Evolutionary conservation across 2,888 invertebrate genomes (phyloP), one percentile per base, ranked within the genome.

Genomic region (Caenorhabditis afra): DNA sequence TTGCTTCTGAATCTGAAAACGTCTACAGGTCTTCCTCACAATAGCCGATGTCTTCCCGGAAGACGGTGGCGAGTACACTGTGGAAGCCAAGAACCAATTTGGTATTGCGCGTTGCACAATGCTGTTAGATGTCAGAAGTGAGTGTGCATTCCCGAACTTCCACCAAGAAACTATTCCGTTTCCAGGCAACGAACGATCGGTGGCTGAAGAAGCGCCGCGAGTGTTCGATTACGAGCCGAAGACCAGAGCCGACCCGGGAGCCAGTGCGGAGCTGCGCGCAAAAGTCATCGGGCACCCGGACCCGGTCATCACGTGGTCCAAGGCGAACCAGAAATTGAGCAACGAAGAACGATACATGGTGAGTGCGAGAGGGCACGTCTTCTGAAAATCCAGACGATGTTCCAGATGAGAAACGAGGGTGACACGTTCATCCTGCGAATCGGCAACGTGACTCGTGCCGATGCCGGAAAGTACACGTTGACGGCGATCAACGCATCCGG

Each of bases 1-100:
- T 12, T 16, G 5, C 14, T 59, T 14, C 8, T 1, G 18, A 37
- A 37, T n/a, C 5, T 37, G 16, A 3, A 53, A 18, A 37, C 20
- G 11, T 18, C 52, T 80, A 29, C 67, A 81, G 73, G 73, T 81
- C 23, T 53, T 71, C 53, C 77, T 90, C 61, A 79, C 71, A n/a
- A 87, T 90, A 52, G 85, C 84, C 29, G 90, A 90, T 77, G 88
- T 87, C 23, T 90, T 90, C 84, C 90, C 90, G 11, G 89, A 89
- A 76, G 90, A 90, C 80, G 85, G 87, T 35, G 90, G 88, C 94
- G 79, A 96, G 91, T 99, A 86, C 61, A 75, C 67, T n/a, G 83
- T 85, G 58, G 84, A 84, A 73, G 82, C 83, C 53, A 85, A 82
- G 37, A 85, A 85, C 55, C 81, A 81, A 14, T 85, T 77, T 77